Base-by-base conservation (phyloP, 2,113 vertebrate species). In the Ancistrus triradiatus region DNA sequence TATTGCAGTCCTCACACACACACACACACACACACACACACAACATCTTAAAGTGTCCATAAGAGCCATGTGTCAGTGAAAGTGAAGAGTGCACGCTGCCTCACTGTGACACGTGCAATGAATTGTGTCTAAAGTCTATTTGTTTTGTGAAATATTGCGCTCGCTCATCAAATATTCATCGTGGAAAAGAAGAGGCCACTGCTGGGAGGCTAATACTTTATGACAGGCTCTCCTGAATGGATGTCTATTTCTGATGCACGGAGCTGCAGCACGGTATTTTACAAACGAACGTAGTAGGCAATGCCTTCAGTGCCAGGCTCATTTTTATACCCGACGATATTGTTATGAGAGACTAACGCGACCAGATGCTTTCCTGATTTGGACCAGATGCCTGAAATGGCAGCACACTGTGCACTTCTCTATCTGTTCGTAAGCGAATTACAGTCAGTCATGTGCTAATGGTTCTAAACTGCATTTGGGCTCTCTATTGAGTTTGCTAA, bases 111-210 rank as follows among this genome's bases (percentile, higher is more conserved):
- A 75, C 55, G 28, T 57, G 77, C 81, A 76, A 66, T 80, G 81
- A 86, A 66, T 81, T 72, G 78, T 83, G 74, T 77, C 81, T 84
- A 84, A 86, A 81, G 77, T 83, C 78, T 81, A 85, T 84, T 86
- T 85, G 81, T 81, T 82, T 73, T 52, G 74, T 80, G 78, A 82
- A 78, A 84, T 79, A 78, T 81, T 77, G 75, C 77, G 64, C 70
- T 78, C 74, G 37, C 50, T 78, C 78, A 81, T 87, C 73, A 72
- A 86, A 83, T 83, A 85, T 87, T 85, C 74, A 87, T 56, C 52
- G 52, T 18, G 28, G 65, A 79, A 79, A 76, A 73, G 75, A 78
- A 74, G 73, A n/a, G 15, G 69, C 68, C 80, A 84, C 72, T 71
- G 77, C 56, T 78, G 75, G 69, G 59, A 74, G 78, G 44, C 4